Evolutionary conservation across 2,113 vertebrate species (phyloP), one percentile per base, ranked within the genome.

Genomic region (Psittacula cyanocephala): DNA sequence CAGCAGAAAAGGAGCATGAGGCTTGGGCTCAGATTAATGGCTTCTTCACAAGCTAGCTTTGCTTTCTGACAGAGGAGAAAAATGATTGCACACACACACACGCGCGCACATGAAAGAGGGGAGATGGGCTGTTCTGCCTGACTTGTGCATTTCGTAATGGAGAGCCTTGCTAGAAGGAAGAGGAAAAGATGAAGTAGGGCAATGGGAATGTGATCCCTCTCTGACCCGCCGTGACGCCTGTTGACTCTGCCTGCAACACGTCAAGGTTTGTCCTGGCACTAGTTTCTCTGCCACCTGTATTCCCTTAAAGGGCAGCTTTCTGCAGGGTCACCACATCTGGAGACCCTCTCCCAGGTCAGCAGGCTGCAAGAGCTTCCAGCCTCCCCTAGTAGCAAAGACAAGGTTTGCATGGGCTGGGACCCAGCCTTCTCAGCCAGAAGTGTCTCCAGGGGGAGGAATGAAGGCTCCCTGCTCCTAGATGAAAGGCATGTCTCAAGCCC

Each of bases 11-110:
- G 90, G 80, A 94, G 83, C 77, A 72, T 0, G 4, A 95, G 88
- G 83, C 92, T 81, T 83, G 88, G 93, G 57, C 88, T 96, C 90
- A 91, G 94, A 95, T 96, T 96, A 96, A 95, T 95, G 90, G 90
- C 52, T 88, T 94, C 89, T 93, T 86, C 86, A 86, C 86, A 90
- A 91, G 77, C 95, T 82, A 86, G 76, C 77, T 96, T 96, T 95
- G 64, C 93, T 68, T 95, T 94, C 78, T 90, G 91, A 96, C 93
- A 95, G 85, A 90, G 37, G 22, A 94, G 93, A 96, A 94, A 95
- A 96, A 96, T 94, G 82, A 94, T 57, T 88, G 63, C 50, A 13
- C 50, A 11, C 35, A 33, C 35, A 33, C 64, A 46, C 41, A 46
- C 75, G 49, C 12, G 14, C 57, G 4, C 86, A 89, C 81, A 59